phyloP scores from a whole-genome alignment of 2,888 invertebrate species.

The Nomada flava region DNA sequence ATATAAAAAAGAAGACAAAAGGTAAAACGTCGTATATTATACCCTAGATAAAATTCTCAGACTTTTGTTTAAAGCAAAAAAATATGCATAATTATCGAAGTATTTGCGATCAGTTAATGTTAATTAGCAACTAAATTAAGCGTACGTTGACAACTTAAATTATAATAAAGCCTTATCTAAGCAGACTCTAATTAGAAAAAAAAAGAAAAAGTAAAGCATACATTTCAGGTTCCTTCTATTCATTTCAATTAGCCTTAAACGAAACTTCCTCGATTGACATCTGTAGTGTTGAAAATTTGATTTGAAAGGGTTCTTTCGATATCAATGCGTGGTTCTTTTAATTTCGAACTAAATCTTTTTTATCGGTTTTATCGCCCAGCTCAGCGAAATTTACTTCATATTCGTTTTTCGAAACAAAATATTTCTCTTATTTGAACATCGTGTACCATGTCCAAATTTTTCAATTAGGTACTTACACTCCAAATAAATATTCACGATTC shows the following conservation, averaged over 20 bases:
- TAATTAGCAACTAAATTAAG: slow-evolving; percentile 20
- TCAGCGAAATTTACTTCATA: not conserved
- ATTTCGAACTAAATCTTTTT: too few species aligned
- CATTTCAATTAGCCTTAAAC: too few species aligned
- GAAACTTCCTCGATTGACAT: too few species aligned
- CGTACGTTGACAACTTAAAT: slow-evolving; percentile 3
- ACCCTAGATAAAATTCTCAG: slow-evolving; percentile 11
- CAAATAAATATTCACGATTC: too few species aligned
- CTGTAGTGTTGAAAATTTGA: not conserved
- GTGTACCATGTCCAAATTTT: not conserved
- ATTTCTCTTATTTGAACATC: not conserved
- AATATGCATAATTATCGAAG: slow-evolving; percentile 11
- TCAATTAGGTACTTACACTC: not conserved
- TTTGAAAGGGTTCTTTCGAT: not conserved
- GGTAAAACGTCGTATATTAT: not conserved
- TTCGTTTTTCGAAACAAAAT: not conserved
- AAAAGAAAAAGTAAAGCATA: not conserved
- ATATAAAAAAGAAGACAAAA: not conserved
- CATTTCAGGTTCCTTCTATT: too few species aligned
- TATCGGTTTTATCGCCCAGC: not conserved
- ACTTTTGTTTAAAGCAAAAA: slow-evolving; percentile 20
- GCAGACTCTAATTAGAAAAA: slow-evolving; percentile 4
- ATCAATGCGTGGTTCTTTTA: not conserved
- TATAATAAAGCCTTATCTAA: slow-evolving; percentile 12
- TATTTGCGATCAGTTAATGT: not conserved